Conservation (phyloP, 2,797 vertebrate genomes). For the Hybognathus amarus region DNA sequence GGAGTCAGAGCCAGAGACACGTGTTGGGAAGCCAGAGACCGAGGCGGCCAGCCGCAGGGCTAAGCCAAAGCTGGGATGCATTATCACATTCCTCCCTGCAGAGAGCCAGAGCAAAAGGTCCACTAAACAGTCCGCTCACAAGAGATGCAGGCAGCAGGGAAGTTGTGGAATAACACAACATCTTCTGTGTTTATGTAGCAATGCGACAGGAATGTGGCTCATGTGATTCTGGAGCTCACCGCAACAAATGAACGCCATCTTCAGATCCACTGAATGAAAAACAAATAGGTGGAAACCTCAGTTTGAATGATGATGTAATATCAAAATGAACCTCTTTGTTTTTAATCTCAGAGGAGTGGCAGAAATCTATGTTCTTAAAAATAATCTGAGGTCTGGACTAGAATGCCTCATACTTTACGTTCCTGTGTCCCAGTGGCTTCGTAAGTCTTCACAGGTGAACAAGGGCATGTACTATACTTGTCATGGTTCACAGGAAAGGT, state of each 20-base stretch:
- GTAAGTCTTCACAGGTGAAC: conserved; percentile 4
- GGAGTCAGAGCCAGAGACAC: conserved; percentile 45
- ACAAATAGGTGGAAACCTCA: conserved; percentile 2
- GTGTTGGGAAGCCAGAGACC: conserved; percentile 43
- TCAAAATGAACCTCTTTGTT: conserved; percentile 2
- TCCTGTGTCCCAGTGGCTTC: not conserved
- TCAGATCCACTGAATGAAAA: not conserved
- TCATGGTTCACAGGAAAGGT: not conserved
- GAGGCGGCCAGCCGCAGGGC: conserved; percentile 45
- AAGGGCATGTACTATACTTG: conserved; percentile 1
- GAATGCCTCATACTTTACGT: conserved; percentile 1
- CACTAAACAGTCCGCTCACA: conserved; percentile 40
- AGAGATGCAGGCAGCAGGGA: conserved; percentile 42
- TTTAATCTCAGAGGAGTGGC: not conserved
- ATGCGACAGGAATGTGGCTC: conserved; percentile 30
- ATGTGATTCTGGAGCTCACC: conserved; percentile 2
- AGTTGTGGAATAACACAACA: conserved; percentile 48
- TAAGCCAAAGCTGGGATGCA: conserved; percentile 57
- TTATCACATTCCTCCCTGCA: conserved; percentile 56
- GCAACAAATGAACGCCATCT: conserved; percentile 5
- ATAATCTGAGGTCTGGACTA: conserved; percentile 8
- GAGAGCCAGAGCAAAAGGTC: conserved; percentile 53
- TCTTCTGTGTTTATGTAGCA: conserved; percentile 35
- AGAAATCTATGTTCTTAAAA: conserved; percentile 7
- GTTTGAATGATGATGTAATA: conserved; percentile 43